Evolutionary conservation across 2,888 invertebrate genomes (phyloP).

Genomic region (Megastigmus dorsalis): DNA sequence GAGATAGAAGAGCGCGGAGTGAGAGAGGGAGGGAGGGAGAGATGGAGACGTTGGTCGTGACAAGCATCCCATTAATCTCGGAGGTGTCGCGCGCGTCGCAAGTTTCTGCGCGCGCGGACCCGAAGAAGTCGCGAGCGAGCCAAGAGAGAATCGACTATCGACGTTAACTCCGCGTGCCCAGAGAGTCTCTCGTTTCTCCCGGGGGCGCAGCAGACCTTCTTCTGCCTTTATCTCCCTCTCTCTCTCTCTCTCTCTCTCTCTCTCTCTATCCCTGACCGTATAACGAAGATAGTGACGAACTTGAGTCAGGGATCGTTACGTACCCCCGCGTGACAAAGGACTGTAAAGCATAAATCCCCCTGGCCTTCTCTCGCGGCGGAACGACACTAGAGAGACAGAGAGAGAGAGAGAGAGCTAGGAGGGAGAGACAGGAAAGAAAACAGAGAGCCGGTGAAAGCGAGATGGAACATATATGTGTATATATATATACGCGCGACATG

Average conservation of each 20-base stretch:
- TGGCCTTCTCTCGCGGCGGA: not conserved
- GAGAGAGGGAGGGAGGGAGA: not conserved
- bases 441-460: no score
- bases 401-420: conserved; percentile 10
- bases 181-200: no score
- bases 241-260: not conserved
- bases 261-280: not conserved
- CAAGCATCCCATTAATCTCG: conserved; percentile 43
- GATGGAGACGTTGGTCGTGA: conserved; percentile 20
- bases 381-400: not conserved
- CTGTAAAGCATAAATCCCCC: conserved; percentile 60
- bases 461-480: no score
- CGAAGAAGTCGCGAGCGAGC: not conserved
- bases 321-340: conserved; percentile 60
- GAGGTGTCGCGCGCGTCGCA: not conserved
- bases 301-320: conserved; percentile 59
- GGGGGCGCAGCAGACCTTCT: no score
- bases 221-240: conserved; percentile 1
- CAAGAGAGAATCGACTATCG: conserved; percentile 2
- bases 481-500: no score
- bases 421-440: no score
- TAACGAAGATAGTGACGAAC: conserved; percentile 57
- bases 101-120: not conserved
- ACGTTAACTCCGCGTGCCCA: conserved; percentile 1
- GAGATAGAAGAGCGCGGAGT: not conserved